phyloP scores from a whole-genome alignment of 2,113 vertebrate genomes.

The Oncorhynchus clarkii region DNA sequence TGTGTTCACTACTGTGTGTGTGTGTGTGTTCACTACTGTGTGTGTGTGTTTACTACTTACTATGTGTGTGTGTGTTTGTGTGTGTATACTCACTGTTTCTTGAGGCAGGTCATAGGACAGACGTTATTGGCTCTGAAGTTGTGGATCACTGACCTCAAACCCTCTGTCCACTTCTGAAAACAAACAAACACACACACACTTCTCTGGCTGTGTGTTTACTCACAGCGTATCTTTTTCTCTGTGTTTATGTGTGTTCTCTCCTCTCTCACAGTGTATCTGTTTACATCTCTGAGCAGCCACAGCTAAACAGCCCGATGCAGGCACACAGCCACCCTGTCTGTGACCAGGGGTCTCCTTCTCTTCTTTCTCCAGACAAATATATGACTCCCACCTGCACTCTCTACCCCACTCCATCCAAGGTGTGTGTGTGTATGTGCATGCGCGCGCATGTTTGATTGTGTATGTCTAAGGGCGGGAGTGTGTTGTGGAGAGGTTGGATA shows the following conservation, averaged over 20 bases:
- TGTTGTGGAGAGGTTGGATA: background rate
- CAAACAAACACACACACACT: background rate
- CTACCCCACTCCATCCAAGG: background rate
- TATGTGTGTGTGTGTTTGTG: no score
- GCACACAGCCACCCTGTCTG: no score
- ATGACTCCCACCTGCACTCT: background rate
- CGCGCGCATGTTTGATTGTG: background rate
- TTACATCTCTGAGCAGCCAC: no score
- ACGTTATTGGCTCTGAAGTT: slow-evolving; percentile 99
- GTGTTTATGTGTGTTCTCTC: no score
- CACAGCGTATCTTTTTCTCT: no score
- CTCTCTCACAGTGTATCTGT: no score
- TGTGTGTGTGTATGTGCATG: no score
- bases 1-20: slow-evolving; percentile 60
- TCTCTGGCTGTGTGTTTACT: no score
- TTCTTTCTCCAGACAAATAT: background rate
- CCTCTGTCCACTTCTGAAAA: slow-evolving; percentile 93
- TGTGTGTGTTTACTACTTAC: background rate
- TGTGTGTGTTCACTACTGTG: no score
- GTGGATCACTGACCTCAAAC: slow-evolving; percentile 91
- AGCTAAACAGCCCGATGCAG: no score
- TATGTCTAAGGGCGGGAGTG: no score
- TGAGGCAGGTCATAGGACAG: slow-evolving; percentile 97
- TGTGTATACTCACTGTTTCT: slow-evolving; percentile 83
- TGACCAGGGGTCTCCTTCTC: background rate